Base-by-base conservation (phyloP, 2,797 vertebrate species). In the Bradypodion pumilum region DNA sequence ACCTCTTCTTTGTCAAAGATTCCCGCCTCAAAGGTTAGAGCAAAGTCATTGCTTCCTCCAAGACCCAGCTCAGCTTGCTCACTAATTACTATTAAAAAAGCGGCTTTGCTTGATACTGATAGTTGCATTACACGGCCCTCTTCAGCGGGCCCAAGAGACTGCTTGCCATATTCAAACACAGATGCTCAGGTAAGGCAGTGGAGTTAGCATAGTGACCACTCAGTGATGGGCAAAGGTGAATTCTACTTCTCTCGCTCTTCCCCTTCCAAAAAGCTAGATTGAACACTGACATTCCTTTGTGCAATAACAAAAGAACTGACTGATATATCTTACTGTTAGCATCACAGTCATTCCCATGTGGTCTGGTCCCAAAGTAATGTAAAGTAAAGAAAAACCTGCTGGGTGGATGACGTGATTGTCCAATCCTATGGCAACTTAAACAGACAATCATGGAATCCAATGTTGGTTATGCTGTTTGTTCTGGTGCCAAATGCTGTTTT, bases 1-100 rank as follows among this genome's bases (percentile, higher is more conserved):
- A 96, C 95, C 93, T 93, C 94, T 87, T 95, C 96, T 95, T 93
- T 97, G 94, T 97, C 97, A 97, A 98, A 98, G 97, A 98, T 97
- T 95, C 97, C 97, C 95, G 96, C 95, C 95, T 97, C 95, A 94
- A 97, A 96, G 94, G 95, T 92, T 94, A 96, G 91, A 91, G 91
- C 90, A 93, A 94, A 95, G 88, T 91, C 95, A 81, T 90, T 93
- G 84, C 93, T 91, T 81, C 89, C 92, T 92, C 94, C 95, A 92
- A 94, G 97, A 92, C 94, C 96, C 86, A 90, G 93, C 94, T 97
- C 97, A 91, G 96, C 97, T 94, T 97, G 96, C 93, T 96, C 95
- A 95, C 92, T 96, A 89, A 89, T 65, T 88, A 83, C 94, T 88
- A 86, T 93, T 95, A 95, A 96, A 94, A 95, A 89, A 91, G 94